Evolutionary conservation across 2,113 vertebrate genomes (phyloP), one percentile per base, ranked within the genome.

Genomic region (Alligator mississippiensis): DNA sequence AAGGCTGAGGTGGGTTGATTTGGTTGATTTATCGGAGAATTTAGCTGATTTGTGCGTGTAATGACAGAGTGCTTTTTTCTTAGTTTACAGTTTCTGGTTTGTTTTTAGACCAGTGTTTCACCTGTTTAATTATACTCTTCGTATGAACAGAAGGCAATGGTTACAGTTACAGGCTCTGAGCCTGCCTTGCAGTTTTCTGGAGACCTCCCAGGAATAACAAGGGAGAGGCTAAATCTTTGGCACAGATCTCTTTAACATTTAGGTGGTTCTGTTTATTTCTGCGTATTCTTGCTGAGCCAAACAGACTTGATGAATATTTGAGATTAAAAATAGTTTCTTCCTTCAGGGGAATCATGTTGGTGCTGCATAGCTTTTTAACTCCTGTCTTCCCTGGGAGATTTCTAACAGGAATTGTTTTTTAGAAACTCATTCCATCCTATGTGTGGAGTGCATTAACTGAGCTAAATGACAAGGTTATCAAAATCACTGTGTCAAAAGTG

Each of bases 401-500:
- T 74, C 34, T 6, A 15, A 74, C 70, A 74, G 38, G 30, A 47
- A 47, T 21, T 74, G 47, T 47, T 47, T 47, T 47, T 47, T 47
- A 47, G 8, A 47, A 74, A 74, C 47, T 11, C 22, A 74, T 47
- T 24, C 28, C 10, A 13, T 77, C 76, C 55, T 7, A 9, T 74
- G 22, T 25, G 57, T 30, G 84, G 62, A 92, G 75, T 89, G 80
- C 92, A 87, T 77, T 96, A 90, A 92, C 88, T 82, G 76, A 66
- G 1, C 70, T 94, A 4, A 5, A n/a, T 87, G 77, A 47, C 85
- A 24, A 92, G 92, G 10, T 47, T n/a, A 16, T 16, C 54, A 19
- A 54, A 58, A 58, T 77, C 54, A 58, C 57, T 87, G 13, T 83
- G 16, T 47, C 79, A 55, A 75, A 25, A 89, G 77, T 9, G 12